A percentile compares a stretch with the other conserved stretches of the same genome.
These are phyloP conservation scores for Siniperca chuatsi DNA, from an alignment of 2,113 vertebrate species.

Conservation along the genomic window DNA sequence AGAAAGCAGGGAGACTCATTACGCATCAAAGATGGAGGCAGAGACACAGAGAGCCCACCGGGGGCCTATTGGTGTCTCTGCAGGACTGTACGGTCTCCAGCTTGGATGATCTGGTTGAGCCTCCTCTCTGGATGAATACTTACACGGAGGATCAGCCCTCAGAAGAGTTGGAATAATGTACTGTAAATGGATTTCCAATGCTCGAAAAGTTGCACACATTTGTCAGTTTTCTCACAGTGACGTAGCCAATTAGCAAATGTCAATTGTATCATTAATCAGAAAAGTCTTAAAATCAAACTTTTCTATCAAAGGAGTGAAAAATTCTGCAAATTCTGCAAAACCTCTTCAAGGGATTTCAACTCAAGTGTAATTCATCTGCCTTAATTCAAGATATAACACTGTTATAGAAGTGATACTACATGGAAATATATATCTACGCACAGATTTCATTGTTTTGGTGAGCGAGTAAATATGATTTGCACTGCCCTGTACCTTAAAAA, in stretches of 20 bases:
- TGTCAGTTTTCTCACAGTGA: neutral
- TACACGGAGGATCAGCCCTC: neutral
- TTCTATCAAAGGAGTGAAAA: neutral
- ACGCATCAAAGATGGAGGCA: slow-evolving; percentile 54
- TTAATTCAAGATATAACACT: neutral
- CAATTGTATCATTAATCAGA: neutral
- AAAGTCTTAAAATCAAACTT: neutral
- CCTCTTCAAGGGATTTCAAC: neutral
- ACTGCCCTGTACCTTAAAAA: neutral
- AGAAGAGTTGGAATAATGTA: neutral
- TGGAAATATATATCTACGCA: neutral
- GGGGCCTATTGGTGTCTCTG: slow-evolving; percentile 11
- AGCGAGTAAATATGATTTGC: neutral
- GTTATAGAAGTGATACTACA: neutral
- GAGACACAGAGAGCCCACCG: slow-evolving; percentile 4
- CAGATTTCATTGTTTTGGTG: neutral
- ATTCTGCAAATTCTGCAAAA: neutral
- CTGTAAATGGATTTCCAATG: neutral
- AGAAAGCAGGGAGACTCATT: slow-evolving; percentile 57
- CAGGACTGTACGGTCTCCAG: neutral
- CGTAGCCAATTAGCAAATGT: neutral
- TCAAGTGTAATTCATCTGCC: neutral
- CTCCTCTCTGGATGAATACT: neutral
- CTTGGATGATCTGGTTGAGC: neutral
- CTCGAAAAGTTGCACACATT: neutral